phyloP scores from a whole-genome alignment of 2,888 invertebrate genomes.

The Drosophila colorata region DNA sequence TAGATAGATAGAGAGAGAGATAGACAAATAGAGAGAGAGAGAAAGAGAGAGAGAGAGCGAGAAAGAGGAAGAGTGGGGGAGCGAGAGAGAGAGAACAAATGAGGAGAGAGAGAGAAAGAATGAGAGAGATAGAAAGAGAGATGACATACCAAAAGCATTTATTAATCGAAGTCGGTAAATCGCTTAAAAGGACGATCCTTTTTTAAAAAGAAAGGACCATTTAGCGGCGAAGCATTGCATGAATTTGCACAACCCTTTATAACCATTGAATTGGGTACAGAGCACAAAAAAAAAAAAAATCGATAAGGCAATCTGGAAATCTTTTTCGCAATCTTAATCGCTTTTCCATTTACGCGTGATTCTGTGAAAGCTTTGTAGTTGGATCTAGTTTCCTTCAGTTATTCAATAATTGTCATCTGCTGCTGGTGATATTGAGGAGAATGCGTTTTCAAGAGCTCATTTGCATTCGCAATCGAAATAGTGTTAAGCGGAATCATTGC shows the following conservation, averaged over 20 bases:
- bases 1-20: too few species aligned
- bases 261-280: not conserved
- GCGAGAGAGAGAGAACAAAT: too few species aligned
- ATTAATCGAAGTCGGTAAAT: not conserved
- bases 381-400: too few species aligned
- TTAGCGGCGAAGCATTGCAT: not conserved
- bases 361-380: not conserved
- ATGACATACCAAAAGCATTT: too few species aligned
- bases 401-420: not conserved
- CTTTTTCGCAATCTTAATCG: slow-evolving; percentile 6
- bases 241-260: not conserved
- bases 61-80: too few species aligned
- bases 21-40: too few species aligned
- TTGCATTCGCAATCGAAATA: slow-evolving; percentile 7
- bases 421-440: slow-evolving; percentile 16
- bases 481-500: slow-evolving; percentile 31
- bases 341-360: not conserved
- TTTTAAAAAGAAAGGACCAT: too few species aligned
- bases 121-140: not conserved
- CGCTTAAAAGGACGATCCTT: not conserved
- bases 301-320: slow-evolving; percentile 9
- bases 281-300: not conserved
- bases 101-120: too few species aligned
- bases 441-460: slow-evolving; percentile 8
- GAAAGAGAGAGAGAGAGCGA: not conserved